Evolutionary conservation across 2,888 invertebrate species (phyloP), one percentile per base, ranked within the genome.

Genomic region (Tanaodytes sp.): DNA sequence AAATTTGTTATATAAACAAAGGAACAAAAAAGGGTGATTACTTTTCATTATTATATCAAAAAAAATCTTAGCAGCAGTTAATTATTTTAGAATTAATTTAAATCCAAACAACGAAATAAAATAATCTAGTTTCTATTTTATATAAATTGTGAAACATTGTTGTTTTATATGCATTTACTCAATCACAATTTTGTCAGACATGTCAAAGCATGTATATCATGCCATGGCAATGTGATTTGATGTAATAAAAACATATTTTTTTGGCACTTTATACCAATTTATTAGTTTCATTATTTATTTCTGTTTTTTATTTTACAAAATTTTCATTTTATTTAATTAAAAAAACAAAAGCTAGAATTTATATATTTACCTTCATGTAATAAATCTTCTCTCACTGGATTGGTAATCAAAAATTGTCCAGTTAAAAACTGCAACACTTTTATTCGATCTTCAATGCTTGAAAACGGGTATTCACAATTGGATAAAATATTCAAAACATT

Each of bases 321-420:
- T n/a, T n/a, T n/a, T n/a, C n/a, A n/a, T n/a, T n/a, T n/a, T 16
- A 27, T 42, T 1, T 20, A 48, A 27, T 36, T 2, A 8, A 43
- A 61, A 36, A 48, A n/a, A n/a, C n/a, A n/a, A n/a, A n/a, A n/a
- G n/a, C n/a, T n/a, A n/a, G n/a, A n/a, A 31, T 27, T n/a, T n/a
- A n/a, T n/a, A n/a, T 51, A 48, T 45, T 39, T 88, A 88, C 97
- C 97, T 90, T 97, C 97, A 86, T 94, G 95, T 51, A 94, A 88
- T 76, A 98, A 90, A 86, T 97, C 95, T 86, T 97, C 97, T 77
- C 98, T 88, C 9, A 97, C 95, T 67, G 94, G 93, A 85, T 93
- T 95, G 33, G 97, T 96, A 48, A 94, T 93, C 55, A 99, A 88
- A 88, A 98, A 97, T 80, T 96, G 93, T 87, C 98, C 96, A 75